phyloP scores from a whole-genome alignment of 2,888 invertebrate genomes.

The Eristalis tenax region DNA sequence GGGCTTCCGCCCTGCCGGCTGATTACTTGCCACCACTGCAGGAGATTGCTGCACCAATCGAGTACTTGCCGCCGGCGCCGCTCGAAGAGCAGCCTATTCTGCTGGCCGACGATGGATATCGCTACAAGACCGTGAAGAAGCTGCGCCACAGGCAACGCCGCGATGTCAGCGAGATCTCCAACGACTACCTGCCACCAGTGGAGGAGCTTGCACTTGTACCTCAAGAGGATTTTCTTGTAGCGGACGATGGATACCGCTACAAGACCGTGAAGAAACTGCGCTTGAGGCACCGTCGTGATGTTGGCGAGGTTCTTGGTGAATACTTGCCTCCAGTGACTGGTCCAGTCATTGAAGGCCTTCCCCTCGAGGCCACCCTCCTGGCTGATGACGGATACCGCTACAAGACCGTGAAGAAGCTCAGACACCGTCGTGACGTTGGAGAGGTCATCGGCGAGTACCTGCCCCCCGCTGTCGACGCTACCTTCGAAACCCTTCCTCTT shows the following conservation, averaged over 20 bases:
- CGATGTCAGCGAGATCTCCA: slow-evolving; percentile 77
- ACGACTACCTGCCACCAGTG: slow-evolving; percentile 77
- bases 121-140: slow-evolving; percentile 57
- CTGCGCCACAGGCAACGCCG: slow-evolving; percentile 73
- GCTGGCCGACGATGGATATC: slow-evolving; percentile 57
- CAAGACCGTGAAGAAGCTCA: slow-evolving; percentile 45
- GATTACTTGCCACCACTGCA: slow-evolving; percentile 61
- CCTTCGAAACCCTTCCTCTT: slow-evolving; percentile 43
- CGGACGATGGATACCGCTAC: slow-evolving; percentile 55
- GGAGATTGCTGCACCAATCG: slow-evolving; percentile 61
- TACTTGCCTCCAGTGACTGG: slow-evolving; percentile 76
- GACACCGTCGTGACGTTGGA: slow-evolving; percentile 74
- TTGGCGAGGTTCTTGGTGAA: slow-evolving; percentile 76
- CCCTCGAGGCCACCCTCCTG: slow-evolving; percentile 31
- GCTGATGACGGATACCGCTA: slow-evolving; percentile 60
- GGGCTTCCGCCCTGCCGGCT: slow-evolving; percentile 68
- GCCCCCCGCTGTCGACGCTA: slow-evolving; percentile 75
- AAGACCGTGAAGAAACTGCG: slow-evolving; percentile 56
- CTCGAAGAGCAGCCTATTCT: slow-evolving; percentile 46
- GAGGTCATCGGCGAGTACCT: slow-evolving; percentile 75
- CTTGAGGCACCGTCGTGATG: slow-evolving; percentile 75
- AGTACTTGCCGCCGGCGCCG: slow-evolving; percentile 73
- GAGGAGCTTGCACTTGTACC: slow-evolving; percentile 55
- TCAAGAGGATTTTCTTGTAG: slow-evolving; percentile 21
- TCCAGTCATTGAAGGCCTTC: slow-evolving; percentile 48